Conservation (phyloP, 2,113 vertebrate genomes). For the Tenrec ecaudatus region DNA sequence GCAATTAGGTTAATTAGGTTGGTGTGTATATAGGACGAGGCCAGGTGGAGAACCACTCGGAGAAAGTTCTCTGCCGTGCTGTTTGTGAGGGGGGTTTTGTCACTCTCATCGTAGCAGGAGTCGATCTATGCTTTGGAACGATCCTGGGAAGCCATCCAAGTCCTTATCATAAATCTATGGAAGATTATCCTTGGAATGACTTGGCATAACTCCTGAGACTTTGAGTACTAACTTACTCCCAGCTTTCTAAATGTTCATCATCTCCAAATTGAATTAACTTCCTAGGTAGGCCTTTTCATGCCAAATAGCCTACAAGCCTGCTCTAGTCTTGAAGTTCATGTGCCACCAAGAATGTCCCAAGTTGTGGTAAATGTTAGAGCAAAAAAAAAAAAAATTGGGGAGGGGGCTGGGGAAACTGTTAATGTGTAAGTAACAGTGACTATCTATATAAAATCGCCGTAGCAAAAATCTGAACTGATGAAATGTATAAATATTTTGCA, state of each 20-base stretch:
- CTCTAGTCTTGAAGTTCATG: not conserved
- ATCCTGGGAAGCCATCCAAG: not conserved
- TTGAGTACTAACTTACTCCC: not conserved
- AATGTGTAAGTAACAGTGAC: not conserved
- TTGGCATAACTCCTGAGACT: not conserved
- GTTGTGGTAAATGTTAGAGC: too few species aligned
- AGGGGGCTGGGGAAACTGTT: not conserved
- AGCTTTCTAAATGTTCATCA: not conserved
- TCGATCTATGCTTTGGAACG: not conserved
- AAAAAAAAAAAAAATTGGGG: not conserved
- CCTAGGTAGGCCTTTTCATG: not conserved
- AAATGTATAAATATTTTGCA: too few species aligned
- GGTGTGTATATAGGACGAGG: too few species aligned
- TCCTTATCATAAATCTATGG: not conserved
- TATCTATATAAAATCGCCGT: not conserved
- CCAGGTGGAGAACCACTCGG: not conserved
- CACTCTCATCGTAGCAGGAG: not conserved
- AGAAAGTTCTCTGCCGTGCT: not conserved
- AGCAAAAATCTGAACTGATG: not conserved
- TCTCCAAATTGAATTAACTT: not conserved
- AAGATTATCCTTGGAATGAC: not conserved
- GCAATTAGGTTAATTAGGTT: too few species aligned
- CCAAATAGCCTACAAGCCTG: accelerated
- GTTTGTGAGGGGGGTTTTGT: not conserved
- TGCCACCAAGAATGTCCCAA: not conserved